Evolutionary conservation across 2,113 vertebrate genomes (phyloP).

Genomic region (Mobula birostris): DNA sequence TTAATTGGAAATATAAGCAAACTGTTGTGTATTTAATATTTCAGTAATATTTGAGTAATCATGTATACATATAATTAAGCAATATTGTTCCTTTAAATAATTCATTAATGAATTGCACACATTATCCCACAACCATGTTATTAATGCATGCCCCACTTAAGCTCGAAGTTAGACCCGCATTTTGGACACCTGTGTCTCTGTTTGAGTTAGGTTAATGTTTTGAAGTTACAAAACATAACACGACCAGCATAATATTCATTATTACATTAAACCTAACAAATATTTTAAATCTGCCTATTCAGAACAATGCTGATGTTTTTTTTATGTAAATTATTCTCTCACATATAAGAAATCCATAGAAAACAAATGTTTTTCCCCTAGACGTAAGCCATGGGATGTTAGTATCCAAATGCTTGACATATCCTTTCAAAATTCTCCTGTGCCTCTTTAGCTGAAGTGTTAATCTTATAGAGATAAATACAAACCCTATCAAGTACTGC

Average conservation of each 20-base stretch:
- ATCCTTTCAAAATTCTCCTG: background rate
- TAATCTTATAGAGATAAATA: background rate
- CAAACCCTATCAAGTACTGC: background rate
- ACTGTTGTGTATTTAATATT: no score
- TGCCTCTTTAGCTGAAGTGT: background rate
- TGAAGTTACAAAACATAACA: no score
- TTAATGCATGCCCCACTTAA: no score
- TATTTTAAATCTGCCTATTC: background rate
- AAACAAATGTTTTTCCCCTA: background rate
- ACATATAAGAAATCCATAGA: background rate
- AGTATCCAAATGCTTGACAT: background rate
- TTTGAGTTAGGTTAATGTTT: no score
- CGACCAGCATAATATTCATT: background rate
- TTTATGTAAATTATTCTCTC: background rate
- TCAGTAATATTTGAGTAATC: no score
- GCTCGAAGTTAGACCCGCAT: no score
- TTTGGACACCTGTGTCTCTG: no score
- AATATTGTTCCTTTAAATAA: no score
- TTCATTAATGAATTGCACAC: no score
- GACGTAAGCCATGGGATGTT: background rate
- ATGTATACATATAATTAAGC: no score
- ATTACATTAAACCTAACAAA: background rate
- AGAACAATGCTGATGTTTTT: background rate
- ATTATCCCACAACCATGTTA: no score
- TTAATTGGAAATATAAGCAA: background rate